These are phyloP conservation scores for Leucophenga varia DNA, from an alignment of 1,140 invertebrate species.

Conservation along the genomic window DNA sequence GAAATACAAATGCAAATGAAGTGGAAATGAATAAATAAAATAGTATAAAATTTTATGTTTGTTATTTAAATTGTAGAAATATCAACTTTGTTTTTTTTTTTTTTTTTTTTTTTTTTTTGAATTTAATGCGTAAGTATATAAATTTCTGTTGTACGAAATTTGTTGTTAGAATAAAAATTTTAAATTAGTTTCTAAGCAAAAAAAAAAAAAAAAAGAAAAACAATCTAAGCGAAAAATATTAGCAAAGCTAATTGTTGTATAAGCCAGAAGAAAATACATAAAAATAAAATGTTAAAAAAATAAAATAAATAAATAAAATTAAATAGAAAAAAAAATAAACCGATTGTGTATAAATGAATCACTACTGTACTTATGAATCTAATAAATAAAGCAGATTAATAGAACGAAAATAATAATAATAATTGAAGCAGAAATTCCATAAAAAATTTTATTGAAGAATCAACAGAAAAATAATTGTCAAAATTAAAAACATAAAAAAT, in stretches of 20 bases:
- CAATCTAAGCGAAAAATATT: no score
- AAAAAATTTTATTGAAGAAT: conserved; percentile 8
- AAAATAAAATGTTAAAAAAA: conserved; percentile 37
- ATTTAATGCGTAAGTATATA: conserved; percentile 7
- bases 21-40: not conserved
- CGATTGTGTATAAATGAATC: no score
- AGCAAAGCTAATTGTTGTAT: conserved; percentile 50
- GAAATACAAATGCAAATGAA: no score
- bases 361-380: no score
- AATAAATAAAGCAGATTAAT: no score
- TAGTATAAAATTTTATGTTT: not conserved
- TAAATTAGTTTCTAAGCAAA: conserved; percentile 17
- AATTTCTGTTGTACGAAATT: conserved; percentile 15
- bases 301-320: conserved; percentile 42
- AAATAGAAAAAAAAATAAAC: conserved; percentile 18
- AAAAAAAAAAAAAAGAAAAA: no score
- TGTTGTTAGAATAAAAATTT: conserved; percentile 2
- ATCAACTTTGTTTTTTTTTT: no score
- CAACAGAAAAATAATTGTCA: no score
- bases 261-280: conserved; percentile 15
- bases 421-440: conserved; percentile 9
- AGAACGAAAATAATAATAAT: not conserved
- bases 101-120: no score
- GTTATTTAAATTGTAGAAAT: not conserved
- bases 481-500: no score